Base-by-base conservation (phyloP, 2,888 invertebrate species). In the Cylindroiulus punctatus region DNA sequence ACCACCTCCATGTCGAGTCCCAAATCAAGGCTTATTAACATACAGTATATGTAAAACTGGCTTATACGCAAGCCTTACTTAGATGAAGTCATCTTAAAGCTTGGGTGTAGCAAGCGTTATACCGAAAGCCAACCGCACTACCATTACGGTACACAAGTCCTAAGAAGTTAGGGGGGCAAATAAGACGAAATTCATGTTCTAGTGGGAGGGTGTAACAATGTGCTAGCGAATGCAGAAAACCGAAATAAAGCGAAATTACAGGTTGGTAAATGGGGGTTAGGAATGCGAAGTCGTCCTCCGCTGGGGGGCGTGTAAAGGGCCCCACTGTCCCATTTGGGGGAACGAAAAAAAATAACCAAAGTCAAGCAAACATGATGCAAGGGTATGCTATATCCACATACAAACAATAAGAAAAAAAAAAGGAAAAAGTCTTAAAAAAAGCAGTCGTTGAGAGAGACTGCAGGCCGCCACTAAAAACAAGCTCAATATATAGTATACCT, bases 391-490 rank as follows among this genome's bases (percentile, higher is more conserved):
- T n/a, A 52, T 52, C 7, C 19, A 52, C 52, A 52, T 7, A 52
- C n/a, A 52, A n/a, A 47, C 12, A 52, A 52, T 1, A n/a, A 1
- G 52, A n/a, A 19, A 52, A 52, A n/a, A 19, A n/a, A 52, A n/a
- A 19, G 12, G 12, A 52, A 52, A n/a, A 44, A 44, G 14, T 44
- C 14, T 8, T 5, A 52, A 52, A 52, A 52, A 52, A 52, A 52
- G 4, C 52, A 52, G 52, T n/a, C 52, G 52, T n/a, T 52, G 52
- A n/a, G 52, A n/a, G 52, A 52, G 52, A 52, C 52, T 52, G 52
- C 52, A 52, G 52, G 52, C 52, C 52, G 52, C 52, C 52, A 52
- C 52, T 52, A n/a, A 52, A 52, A 52, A 52, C 52, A 44, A 44
- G 44, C 44, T 44, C n/a, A 14, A 12, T 12, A n/a, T n/a, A 52